Evolutionary conservation across 2,113 vertebrate genomes (phyloP).

Genomic region (Forbesichthys papilliferus): DNA sequence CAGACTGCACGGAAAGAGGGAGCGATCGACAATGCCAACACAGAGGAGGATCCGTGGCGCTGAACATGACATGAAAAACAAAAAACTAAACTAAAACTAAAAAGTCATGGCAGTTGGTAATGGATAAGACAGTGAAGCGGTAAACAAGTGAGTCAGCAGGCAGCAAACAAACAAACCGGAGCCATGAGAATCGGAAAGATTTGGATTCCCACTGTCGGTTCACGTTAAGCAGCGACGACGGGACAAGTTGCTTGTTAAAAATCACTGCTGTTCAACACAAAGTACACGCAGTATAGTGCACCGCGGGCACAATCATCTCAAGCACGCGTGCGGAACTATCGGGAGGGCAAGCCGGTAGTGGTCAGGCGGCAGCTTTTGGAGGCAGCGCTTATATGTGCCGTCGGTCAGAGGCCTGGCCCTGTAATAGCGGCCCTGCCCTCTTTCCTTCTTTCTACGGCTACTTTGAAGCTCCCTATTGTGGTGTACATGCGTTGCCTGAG

Average conservation of each 20-base stretch:
- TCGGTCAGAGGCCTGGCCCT: constrained; percentile 22
- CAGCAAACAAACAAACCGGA: too few species aligned
- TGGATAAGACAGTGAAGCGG: too few species aligned
- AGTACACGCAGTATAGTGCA: too few species aligned
- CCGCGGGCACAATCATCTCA: not conserved
- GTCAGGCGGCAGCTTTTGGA: constrained; percentile 50
- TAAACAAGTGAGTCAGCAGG: too few species aligned
- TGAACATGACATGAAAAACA: too few species aligned
- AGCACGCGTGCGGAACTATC: constrained; percentile 9
- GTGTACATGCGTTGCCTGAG: constrained; percentile 44
- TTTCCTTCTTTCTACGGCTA: constrained; percentile 70
- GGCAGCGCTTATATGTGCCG: constrained; percentile 50
- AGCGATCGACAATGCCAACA: too few species aligned
- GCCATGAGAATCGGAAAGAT: too few species aligned
- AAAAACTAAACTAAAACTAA: too few species aligned
- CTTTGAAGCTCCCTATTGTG: constrained; percentile 68
- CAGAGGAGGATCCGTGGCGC: too few species aligned
- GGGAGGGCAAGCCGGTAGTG: constrained; percentile 2
- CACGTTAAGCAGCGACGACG: not conserved
- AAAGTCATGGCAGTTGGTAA: too few species aligned
- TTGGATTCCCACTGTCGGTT: not conserved
- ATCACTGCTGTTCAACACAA: not conserved
- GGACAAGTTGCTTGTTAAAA: not conserved
- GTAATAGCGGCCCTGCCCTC: constrained; percentile 68
- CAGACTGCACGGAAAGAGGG: too few species aligned